phyloP scores from a whole-genome alignment of 2,888 invertebrate species.

The Drosophila lacicola region DNA sequence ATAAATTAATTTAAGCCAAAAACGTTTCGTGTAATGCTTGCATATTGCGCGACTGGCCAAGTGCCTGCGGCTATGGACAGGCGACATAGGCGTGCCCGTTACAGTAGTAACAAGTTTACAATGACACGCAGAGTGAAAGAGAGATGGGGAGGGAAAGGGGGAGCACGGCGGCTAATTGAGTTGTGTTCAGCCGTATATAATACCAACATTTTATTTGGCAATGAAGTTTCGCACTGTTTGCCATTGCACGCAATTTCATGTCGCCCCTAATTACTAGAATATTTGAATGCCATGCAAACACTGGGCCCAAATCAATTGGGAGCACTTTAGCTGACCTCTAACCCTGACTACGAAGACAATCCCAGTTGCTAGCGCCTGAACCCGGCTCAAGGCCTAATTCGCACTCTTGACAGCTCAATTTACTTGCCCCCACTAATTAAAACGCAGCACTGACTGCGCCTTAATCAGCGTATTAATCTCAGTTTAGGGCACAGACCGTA shows the following conservation, averaged over 20 bases:
- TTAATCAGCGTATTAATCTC: conserved; percentile 71
- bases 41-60: conserved; percentile 38
- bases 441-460: conserved; percentile 54
- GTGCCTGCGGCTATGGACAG: not conserved
- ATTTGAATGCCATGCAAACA: conserved; percentile 45
- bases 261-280: conserved; percentile 44
- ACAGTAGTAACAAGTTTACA: conserved; percentile 54
- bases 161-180: conserved; percentile 64
- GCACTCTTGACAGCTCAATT: conserved; percentile 70
- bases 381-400: conserved; percentile 52
- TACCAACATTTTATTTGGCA: conserved; percentile 51
- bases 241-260: conserved; percentile 55
- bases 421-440: conserved; percentile 60
- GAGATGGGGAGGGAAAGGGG: no score
- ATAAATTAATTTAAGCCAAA: conserved; percentile 72
- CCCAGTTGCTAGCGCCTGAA: conserved; percentile 13
- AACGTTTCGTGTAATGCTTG: conserved; percentile 53
- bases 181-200: conserved; percentile 52
- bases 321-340: conserved; percentile 27
- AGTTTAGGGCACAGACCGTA: conserved; percentile 36
- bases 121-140: conserved; percentile 22
- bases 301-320: conserved; percentile 35
- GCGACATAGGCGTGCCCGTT: conserved; percentile 42
- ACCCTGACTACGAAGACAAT: not conserved
- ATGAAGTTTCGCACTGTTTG: conserved; percentile 36